Conservation (phyloP, 1,140 invertebrate genomes). For the Contarinia nasturtii region DNA sequence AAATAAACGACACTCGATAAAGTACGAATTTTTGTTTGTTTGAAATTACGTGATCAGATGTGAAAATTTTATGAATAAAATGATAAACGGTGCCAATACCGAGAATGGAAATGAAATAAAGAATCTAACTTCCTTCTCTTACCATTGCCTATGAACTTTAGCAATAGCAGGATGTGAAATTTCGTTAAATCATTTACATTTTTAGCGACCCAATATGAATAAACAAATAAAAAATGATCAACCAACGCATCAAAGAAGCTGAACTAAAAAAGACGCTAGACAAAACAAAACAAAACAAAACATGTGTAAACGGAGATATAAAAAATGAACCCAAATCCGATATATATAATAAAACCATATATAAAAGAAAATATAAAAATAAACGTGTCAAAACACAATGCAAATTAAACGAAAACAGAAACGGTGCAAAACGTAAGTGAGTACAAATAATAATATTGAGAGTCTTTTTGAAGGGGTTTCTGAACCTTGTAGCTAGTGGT, state of each 20-base stretch:
- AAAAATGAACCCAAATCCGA: conserved; percentile 6
- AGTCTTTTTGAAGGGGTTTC: conserved; percentile 32
- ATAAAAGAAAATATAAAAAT: conserved; percentile 6
- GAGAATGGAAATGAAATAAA: too few relatives aligned
- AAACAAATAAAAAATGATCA: too few relatives aligned
- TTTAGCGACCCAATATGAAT: too few relatives aligned
- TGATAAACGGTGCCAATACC: too few relatives aligned
- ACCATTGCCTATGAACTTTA: too few relatives aligned
- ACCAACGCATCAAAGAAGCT: too few relatives aligned
- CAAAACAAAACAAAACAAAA: background rate
- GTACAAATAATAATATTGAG: conserved; percentile 36
- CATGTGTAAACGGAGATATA: background rate
- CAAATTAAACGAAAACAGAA: conserved; percentile 8
- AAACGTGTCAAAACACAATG: conserved; percentile 7
- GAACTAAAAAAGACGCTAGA: too few relatives aligned
- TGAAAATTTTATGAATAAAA: too few relatives aligned
- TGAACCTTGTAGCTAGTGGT: conserved; percentile 26
- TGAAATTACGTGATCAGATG: background rate
- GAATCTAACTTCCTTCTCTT: too few relatives aligned
- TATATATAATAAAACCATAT: conserved; percentile 6
- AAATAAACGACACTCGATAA: background rate
- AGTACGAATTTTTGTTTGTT: background rate
- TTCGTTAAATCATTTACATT: too few relatives aligned
- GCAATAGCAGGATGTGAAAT: too few relatives aligned
- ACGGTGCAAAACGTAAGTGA: conserved; percentile 2